phyloP scores from a whole-genome alignment of 1,140 invertebrate genomes.

The Argopecten irradians region DNA sequence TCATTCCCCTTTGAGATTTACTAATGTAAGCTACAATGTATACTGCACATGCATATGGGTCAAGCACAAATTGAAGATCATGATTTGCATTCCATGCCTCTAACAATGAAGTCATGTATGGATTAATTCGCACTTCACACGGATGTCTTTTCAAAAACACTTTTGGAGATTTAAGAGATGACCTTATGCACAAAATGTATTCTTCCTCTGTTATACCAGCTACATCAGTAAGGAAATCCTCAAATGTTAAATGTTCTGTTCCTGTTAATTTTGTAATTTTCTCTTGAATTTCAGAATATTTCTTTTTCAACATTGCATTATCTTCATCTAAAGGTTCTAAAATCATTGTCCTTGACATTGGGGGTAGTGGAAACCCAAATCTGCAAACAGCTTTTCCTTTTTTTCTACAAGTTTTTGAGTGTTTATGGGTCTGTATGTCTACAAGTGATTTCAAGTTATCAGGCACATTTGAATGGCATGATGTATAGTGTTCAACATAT shows the following conservation, averaged over 20 bases:
- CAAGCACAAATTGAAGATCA: slow-evolving; percentile 53
- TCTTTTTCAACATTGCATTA: too few relatives aligned
- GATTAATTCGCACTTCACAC: slow-evolving; percentile 24
- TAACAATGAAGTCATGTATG: slow-evolving; percentile 29
- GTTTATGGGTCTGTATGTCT: too few relatives aligned
- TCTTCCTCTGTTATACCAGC: slow-evolving; percentile 40
- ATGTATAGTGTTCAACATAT: slow-evolving; percentile 51
- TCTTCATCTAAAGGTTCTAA: too few relatives aligned
- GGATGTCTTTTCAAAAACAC: slow-evolving; percentile 36
- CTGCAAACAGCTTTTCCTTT: too few relatives aligned
- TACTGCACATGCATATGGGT: slow-evolving; percentile 53
- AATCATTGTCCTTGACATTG: too few relatives aligned
- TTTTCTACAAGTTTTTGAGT: too few relatives aligned
- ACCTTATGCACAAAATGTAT: slow-evolving; percentile 47
- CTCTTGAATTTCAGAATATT: too few relatives aligned
- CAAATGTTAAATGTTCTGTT: slow-evolving; percentile 33
- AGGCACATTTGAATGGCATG: slow-evolving; percentile 27
- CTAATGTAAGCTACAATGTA: too few relatives aligned
- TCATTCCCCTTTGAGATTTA: too few relatives aligned
- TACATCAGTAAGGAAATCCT: slow-evolving; percentile 34
- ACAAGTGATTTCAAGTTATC: too few relatives aligned
- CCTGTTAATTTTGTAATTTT: too few relatives aligned
- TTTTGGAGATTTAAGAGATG: slow-evolving; percentile 44
- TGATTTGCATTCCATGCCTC: slow-evolving; percentile 27
- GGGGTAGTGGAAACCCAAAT: too few relatives aligned